A percentile compares a stretch with the other conserved stretches of the same genome.
These are phyloP conservation scores for Mythimna vitellina DNA, from an alignment of 2,888 invertebrate species.

Conservation along the genomic window DNA sequence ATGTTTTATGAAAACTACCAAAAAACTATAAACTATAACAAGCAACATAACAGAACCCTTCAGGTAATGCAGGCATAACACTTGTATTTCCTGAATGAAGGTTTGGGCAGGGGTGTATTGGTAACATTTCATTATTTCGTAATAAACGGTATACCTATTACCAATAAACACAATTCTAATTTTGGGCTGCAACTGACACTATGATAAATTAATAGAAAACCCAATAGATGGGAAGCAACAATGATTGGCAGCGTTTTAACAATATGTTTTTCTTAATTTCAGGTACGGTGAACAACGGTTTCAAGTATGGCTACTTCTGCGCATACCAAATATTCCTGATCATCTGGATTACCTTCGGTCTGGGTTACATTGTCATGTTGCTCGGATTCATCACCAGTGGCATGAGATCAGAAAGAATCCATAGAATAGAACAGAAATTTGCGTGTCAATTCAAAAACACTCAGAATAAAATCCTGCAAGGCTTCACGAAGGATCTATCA, in stretches of 20 bases:
- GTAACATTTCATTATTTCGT: background rate
- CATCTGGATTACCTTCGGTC: slow-evolving; percentile 97
- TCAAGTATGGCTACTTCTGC: slow-evolving; percentile 91
- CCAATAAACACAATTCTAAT: too few species aligned
- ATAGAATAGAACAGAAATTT: slow-evolving; percentile 94
- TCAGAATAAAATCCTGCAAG: slow-evolving; percentile 94
- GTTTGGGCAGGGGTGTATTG: background rate
- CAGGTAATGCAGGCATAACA: background rate
- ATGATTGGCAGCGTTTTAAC: background rate
- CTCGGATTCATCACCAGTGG: slow-evolving; percentile 95
- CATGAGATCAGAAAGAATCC: slow-evolving; percentile 93
- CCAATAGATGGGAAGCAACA: background rate
- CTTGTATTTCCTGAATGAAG: background rate
- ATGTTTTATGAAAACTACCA: too few species aligned
- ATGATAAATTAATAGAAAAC: too few species aligned
- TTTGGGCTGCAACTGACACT: too few species aligned
- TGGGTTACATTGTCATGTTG: slow-evolving; percentile 97
- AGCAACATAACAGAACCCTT: background rate
- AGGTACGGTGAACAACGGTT: slow-evolving; percentile 88
- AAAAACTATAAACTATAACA: background rate
- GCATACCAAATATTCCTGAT: slow-evolving; percentile 95
- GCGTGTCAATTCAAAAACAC: slow-evolving; percentile 94
- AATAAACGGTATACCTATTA: too few species aligned
- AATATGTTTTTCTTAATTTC: slow-evolving; percentile 61
- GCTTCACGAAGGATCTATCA: slow-evolving; percentile 94